phyloP scores from a whole-genome alignment of 2,888 invertebrate genomes.

The Nasonia oneida region DNA sequence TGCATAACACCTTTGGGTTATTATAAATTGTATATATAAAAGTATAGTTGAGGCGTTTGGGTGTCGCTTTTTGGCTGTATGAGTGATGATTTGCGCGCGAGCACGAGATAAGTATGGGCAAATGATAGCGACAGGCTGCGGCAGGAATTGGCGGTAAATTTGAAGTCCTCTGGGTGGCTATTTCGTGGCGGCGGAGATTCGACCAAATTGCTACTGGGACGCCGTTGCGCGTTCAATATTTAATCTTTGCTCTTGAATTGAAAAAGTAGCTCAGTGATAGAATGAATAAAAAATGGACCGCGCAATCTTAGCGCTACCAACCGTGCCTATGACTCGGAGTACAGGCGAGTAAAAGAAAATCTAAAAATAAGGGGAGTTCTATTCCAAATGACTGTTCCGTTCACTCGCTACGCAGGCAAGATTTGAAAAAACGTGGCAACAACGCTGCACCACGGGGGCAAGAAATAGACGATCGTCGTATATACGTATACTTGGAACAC shows the following conservation, averaged over 20 bases:
- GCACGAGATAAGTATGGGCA: background rate
- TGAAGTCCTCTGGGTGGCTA: background rate
- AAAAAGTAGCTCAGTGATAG: background rate
- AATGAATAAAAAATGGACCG: background rate
- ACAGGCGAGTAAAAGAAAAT: no score
- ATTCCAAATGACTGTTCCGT: background rate
- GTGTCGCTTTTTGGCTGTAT: background rate
- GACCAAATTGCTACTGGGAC: background rate
- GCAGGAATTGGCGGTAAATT: conserved; percentile 5
- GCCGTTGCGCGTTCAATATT: no score
- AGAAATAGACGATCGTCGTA: background rate
- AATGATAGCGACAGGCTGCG: background rate
- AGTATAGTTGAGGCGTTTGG: background rate
- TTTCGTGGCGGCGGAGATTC: no score
- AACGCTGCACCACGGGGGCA: background rate
- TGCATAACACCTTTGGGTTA: background rate
- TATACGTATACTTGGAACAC: background rate
- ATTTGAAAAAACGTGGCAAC: conserved; percentile 29
- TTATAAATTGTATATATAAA: background rate
- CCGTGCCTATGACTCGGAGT: no score
- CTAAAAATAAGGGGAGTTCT: background rate
- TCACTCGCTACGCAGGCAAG: background rate
- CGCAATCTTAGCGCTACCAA: background rate
- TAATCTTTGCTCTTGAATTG: background rate
- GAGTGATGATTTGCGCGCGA: background rate